Base-by-base conservation (phyloP, 2,797 vertebrate species). In the Phalanger gymnotis region DNA sequence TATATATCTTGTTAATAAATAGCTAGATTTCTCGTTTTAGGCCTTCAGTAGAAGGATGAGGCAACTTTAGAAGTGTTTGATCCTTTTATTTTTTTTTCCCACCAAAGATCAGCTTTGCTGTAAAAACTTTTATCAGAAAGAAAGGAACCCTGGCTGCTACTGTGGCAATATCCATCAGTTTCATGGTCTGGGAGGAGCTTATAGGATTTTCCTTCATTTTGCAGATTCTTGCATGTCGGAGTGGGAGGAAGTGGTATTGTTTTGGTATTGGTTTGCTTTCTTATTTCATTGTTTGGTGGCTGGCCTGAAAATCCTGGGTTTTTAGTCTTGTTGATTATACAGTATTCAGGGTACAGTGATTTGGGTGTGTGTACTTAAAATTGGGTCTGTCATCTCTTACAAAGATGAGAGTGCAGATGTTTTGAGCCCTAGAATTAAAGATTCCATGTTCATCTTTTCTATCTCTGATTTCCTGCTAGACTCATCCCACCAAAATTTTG, bases 331-430 rank as follows among this genome's bases (percentile, higher is more conserved):
- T 28, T 90, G 12, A 22, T 92, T 93, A 93, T 94, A 92, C 40
- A 94, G 54, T 94, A 92, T 95, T 90, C 19, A 93, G 90, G 93
- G 12, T 94, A 54, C 81, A 91, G 54, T 95, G 91, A 94, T 93
- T 57, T 95, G 57, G 91, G 87, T 96, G 91, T 51, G 25, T 51
- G 13, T 47, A 87, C 40, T 87, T 51, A 47, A 87, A 81, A 51
- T 81, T 81, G 19, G 61, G 19, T 47, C n/a, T 81, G 19, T 25
- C 22, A 81, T 81, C 9, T 4, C 73, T 40, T 73, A 47, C 22
- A 81, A 27, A 27, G 73, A 25, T 47, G n/a, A 81, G 22, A 73
- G n/a, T 9, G 19, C 34, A 81, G 19, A 27, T 81, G 7, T 81
- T 47, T 81, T 81, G 73, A 81, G 19, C 22, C 40, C 40, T n/a